A percentile compares a stretch with the other conserved stretches of the same genome.
These are phyloP conservation scores for Callinectes sapidus DNA, from an alignment of 2,888 invertebrate species.

Conservation along the genomic window DNA sequence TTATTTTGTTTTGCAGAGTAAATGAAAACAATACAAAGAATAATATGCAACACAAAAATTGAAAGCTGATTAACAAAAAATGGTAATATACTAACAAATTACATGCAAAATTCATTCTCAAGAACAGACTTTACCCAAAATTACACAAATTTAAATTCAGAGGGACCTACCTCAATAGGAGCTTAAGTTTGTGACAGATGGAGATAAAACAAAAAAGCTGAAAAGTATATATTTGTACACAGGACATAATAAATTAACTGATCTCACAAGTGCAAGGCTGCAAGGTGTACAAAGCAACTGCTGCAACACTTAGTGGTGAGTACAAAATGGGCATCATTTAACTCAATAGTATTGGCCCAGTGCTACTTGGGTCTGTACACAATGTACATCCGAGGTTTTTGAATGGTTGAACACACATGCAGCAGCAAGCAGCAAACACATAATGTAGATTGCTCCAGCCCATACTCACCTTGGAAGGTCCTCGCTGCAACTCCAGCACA, in stretches of 20 bases:
- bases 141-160: background rate
- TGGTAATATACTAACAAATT: background rate
- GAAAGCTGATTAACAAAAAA: background rate
- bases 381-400: constrained; percentile 2
- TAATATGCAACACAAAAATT: background rate
- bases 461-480: constrained; percentile 66
- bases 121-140: background rate
- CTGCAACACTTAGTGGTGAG: background rate
- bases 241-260: background rate
- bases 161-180: background rate
- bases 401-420: constrained; percentile 5
- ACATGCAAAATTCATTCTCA: background rate
- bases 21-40: constrained; percentile 23
- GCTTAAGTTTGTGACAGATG: background rate
- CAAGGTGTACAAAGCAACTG: constrained; percentile 5
- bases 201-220: background rate
- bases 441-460: background rate
- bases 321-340: background rate
- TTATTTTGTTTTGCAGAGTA: background rate
- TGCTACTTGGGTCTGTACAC: constrained; percentile 19
- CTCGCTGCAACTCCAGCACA: constrained; percentile 66
- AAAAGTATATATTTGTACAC: background rate
- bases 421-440: background rate
- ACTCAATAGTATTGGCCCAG: background rate
- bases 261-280: constrained; percentile 16